A percentile compares a stretch with the other conserved stretches of the same genome.
Conservation (phyloP, 1,140 invertebrate genomes). For the Asbolus verrucosus region DNA sequence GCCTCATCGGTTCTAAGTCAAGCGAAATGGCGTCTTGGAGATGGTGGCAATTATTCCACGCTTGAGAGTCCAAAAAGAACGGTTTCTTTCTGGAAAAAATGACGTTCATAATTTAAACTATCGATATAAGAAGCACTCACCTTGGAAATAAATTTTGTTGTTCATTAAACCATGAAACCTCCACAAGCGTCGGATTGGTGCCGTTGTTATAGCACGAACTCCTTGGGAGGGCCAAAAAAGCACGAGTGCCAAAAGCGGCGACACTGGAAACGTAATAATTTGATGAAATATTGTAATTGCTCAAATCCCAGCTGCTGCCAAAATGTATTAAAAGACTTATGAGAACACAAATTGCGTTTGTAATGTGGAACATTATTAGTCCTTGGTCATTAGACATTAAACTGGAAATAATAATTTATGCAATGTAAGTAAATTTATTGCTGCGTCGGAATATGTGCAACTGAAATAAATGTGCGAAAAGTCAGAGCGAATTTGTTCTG, state of each 20-base stretch:
- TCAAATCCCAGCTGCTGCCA: conserved; percentile 29
- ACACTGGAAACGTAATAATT: conserved; percentile 56
- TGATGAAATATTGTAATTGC: conserved; percentile 14
- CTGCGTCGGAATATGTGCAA: too few species aligned
- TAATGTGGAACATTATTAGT: too few species aligned
- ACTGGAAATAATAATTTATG: too few species aligned
- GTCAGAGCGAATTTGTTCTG: too few species aligned
- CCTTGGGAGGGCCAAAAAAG: conserved; percentile 57
- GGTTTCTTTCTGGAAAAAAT: conserved; percentile 10
- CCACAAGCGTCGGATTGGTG: conserved; percentile 57
- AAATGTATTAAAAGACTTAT: too few species aligned
- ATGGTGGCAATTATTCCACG: conserved; percentile 54
- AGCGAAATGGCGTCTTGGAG: conserved; percentile 57
- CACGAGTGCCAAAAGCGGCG: conserved; percentile 55
- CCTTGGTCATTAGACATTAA: too few species aligned
- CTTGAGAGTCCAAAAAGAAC: conserved; percentile 50
- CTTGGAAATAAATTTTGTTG: conserved; percentile 19
- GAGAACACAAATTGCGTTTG: too few species aligned
- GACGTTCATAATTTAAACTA: too few species aligned
- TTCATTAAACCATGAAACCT: conserved; percentile 53
- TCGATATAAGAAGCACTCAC: conserved; percentile 40
- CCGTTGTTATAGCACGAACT: conserved; percentile 54
- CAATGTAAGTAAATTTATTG: too few species aligned
- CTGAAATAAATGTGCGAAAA: too few species aligned
- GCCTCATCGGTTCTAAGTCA: conserved; percentile 52